Evolutionary conservation across 2,888 invertebrate genomes (phyloP).

Genomic region (Leucania comma): DNA sequence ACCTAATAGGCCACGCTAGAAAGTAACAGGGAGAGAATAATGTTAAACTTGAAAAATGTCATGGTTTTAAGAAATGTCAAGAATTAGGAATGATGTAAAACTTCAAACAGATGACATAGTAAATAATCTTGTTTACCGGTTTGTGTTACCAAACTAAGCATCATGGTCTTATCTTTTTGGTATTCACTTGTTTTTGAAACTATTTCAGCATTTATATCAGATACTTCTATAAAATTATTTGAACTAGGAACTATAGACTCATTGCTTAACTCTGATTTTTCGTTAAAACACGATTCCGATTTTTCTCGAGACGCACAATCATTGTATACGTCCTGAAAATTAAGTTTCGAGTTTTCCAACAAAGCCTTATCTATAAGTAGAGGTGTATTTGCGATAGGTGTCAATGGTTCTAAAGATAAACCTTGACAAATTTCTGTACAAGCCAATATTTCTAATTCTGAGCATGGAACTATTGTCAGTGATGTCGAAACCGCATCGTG

Average conservation of each 20-base stretch:
- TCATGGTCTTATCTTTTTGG: constrained; percentile 13
- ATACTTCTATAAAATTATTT: not conserved
- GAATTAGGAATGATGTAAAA: constrained; percentile 21
- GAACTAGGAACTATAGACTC: not conserved
- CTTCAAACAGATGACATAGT: constrained; percentile 31
- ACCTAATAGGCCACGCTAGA: constrained; percentile 20
- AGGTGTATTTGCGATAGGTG: not conserved
- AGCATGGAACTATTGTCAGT: not conserved
- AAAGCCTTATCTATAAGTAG: not conserved
- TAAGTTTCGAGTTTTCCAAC: not conserved
- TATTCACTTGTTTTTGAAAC: not conserved
- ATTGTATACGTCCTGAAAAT: constrained; percentile 1
- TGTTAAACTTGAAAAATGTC: constrained; percentile 15
- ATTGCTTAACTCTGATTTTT: not conserved
- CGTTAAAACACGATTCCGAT: not conserved
- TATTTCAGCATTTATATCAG: not conserved
- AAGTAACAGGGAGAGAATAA: not conserved
- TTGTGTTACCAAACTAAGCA: constrained; percentile 26
- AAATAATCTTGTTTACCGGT: constrained; percentile 46
- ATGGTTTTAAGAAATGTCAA: constrained; percentile 24
- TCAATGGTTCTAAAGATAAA: constrained; percentile 5
- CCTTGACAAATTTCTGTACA: not conserved
- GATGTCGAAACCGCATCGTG: not conserved
- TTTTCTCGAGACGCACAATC: constrained; percentile 1
- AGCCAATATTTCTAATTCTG: not conserved